Evolutionary conservation across 2,113 vertebrate genomes (phyloP), one percentile per base, ranked within the genome.

Genomic region (Corydoras maculifer): DNA sequence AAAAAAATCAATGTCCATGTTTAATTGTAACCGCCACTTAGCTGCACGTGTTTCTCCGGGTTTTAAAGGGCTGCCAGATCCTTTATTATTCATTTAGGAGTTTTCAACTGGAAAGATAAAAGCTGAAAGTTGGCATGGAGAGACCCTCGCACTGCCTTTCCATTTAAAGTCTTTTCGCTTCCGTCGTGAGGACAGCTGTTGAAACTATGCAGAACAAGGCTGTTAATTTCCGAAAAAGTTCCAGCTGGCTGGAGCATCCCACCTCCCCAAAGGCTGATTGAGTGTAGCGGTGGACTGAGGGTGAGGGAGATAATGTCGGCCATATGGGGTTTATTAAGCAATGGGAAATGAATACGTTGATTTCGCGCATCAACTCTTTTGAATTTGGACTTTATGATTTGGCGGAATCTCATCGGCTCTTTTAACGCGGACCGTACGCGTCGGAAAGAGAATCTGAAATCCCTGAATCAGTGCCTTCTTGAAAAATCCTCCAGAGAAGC

Each of bases 391-490:
- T 58, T 64, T 14, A 18, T 49, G 15, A 61, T 54, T 8, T 29
- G 30, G 59, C 15, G 60, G 35, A 3, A 8, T 59, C 9, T 61
- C 11, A 30, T 73, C 48, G 32, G 25, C n/a, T 3, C 30, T 5
- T 65, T 65, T 51, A 48, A 35, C 25, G 53, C 31, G 25, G 54
- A n/a, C 6, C 18, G 59, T 60, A 11, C 9, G n/a, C 11, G 2
- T 12, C n/a, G 11, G 11, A 3, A 59, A 14, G 35, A n/a, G 51
- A 30, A 69, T 50, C 31, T 11, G 29, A 11, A 48, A 32, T 57
- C 29, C 15, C 51, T 72, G 25, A 69, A 65, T 73, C 29, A 54
- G n/a, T 55, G 30, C n/a, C 30, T 62, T 70, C 29, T 13, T 55
- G 12, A 58, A 49, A 65, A 72, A 65, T 65, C 55, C 62, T 50